Evolutionary conservation across 1,140 invertebrate genomes (phyloP), one percentile per base, ranked within the genome.

Genomic region (Metopolophium dirhodum): DNA sequence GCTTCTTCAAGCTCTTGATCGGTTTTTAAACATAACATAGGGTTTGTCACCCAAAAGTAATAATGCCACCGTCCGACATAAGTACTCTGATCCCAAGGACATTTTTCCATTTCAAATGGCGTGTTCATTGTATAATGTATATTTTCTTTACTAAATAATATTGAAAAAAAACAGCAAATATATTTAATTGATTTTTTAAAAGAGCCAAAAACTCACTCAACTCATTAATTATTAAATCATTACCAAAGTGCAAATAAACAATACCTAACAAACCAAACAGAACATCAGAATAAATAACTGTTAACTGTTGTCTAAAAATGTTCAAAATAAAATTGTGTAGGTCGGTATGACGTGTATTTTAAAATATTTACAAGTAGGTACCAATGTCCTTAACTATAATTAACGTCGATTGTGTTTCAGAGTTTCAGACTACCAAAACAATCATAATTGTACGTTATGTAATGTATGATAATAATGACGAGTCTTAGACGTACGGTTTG

Each of bases 1-100:
- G 98, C 98, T 93, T 96, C 96, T 68, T 99, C 97, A 23, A 99
- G 96, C 91, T 97, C 95, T 30, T 94, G 94, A 91, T 96, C 96
- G 14, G 96, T 95, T 14, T 96, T 97, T 89, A 99, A 96, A 35
- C 98, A 95, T 95, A 99, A 98, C 45, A 98, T 95, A 4, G 99
- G 98, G 95, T 99, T 99, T 9, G 98, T 99, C 26, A 98, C 96
- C 93, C 97, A 97, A 90, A 99, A 96, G 95, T 99, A 99, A 95
- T 99, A 98, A 94, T 97, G 97, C 1, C 98, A 97, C 94, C 99
- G 96, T 30, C 98, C 98, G 86, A 95, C 94, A 94, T 98, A 99
- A 1, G 98, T 98, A 93, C 95, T 96, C 95, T 99, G 98, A 95
- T 99, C 98, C 96, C 97, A 99, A 94, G 96, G 96, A 0, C 98